Evolutionary conservation across 2,888 invertebrate species (phyloP).

Genomic region (Cacoxenus indagator): DNA sequence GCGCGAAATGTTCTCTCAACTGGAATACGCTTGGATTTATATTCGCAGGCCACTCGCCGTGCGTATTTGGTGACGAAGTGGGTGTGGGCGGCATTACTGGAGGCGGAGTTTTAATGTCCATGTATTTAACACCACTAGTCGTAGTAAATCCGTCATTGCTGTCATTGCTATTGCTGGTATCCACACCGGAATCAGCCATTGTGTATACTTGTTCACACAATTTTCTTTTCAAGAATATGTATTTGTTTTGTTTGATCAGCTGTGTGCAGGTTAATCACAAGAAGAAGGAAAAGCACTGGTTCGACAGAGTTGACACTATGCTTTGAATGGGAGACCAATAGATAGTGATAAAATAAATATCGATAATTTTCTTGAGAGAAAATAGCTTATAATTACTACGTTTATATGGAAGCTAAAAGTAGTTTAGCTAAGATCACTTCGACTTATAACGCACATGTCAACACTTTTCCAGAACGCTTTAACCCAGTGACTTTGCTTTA

Average conservation of each 20-base stretch:
- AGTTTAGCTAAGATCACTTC: too few species aligned
- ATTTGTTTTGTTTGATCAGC: background rate
- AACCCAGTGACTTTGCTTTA: too few species aligned
- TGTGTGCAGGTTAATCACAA: too few species aligned
- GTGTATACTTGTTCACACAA: background rate
- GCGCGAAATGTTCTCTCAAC: conserved; percentile 62
- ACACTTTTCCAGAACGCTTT: too few species aligned
- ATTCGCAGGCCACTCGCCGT: conserved; percentile 61
- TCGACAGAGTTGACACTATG: too few species aligned
- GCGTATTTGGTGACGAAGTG: conserved; percentile 58
- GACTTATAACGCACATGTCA: too few species aligned
- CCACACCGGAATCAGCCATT: conserved; percentile 78
- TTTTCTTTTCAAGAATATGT: background rate
- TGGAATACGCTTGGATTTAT: conserved; percentile 66
- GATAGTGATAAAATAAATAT: too few species aligned
- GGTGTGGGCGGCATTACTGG: conserved; percentile 53
- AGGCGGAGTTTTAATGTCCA: conserved; percentile 52
- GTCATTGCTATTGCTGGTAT: conserved; percentile 74
- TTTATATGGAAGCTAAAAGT: too few species aligned
- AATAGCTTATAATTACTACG: too few species aligned
- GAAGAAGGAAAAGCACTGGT: too few species aligned
- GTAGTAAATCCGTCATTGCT: conserved; percentile 44
- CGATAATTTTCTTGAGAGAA: too few species aligned
- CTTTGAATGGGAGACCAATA: too few species aligned
- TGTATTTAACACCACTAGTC: conserved; percentile 46